Evolutionary conservation across 2,888 invertebrate genomes (phyloP).

Genomic region (Harpalus rubripes): DNA sequence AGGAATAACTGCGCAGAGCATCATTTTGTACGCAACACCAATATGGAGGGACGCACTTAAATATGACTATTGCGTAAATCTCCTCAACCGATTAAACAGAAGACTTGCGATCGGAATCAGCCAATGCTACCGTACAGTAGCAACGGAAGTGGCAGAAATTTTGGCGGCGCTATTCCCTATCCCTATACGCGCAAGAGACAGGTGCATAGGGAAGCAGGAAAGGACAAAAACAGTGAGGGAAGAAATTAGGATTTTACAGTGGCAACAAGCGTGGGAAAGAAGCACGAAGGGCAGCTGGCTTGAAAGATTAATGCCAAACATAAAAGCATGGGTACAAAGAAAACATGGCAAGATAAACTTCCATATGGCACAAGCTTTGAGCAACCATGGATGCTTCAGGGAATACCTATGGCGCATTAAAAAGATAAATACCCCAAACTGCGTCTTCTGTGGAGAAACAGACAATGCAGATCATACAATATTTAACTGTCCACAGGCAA

Average conservation of each 20-base stretch:
- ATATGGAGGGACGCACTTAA: neutral
- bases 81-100: neutral
- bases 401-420: neutral
- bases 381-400: neutral
- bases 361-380: neutral
- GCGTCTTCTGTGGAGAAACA: no score
- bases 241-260: no score
- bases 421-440: no score
- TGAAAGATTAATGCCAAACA: no score
- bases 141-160: neutral
- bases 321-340: neutral
- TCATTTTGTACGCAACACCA: neutral
- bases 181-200: neutral
- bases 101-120: neutral
- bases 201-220: neutral
- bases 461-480: neutral
- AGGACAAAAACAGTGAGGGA: neutral
- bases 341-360: neutral
- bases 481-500: no score
- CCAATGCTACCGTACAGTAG: neutral
- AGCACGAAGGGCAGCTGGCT: no score
- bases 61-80: neutral
- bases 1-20: neutral
- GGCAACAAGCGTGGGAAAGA: no score
- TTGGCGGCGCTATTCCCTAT: neutral